Evolutionary conservation across 2,797 vertebrate species (phyloP), one percentile per base, ranked within the genome.

Genomic region (Onychomys torridus): DNA sequence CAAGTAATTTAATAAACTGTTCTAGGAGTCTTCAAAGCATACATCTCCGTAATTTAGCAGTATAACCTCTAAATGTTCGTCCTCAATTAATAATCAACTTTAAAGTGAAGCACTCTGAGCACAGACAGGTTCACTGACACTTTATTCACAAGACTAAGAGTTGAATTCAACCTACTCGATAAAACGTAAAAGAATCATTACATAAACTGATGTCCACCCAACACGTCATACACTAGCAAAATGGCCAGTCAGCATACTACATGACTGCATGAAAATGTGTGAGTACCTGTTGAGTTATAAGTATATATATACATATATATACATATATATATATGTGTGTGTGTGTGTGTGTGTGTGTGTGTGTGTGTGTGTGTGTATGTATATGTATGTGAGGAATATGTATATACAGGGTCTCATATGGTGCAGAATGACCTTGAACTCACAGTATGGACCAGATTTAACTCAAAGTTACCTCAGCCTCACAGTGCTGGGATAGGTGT

Each of bases 41-140:
- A 6, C 32, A 78, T 40, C 13, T 8, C 29, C 2, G 92, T 76
- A 16, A 79, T 19, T 34, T 40, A 85, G 52, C 7, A 94, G 43
- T 65, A 76, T 43, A 63, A 23, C 52, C 81, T 90, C 46, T 89
- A 90, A 73, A n/a, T 78, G 71, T 12, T 10, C 12, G 21, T 32
- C 37, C 32, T 89, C 73, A 89, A 63, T 92, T 95, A 97, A 92
- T 82, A 76, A 82, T 61, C 3, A 77, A 76, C 61, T 86, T 73
- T 79, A 34, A 90, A 92, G 94, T 49, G 61, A 86, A 95, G 55
- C 84, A 78, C 87, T 89, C 49, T 61, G 46, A 94, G 40, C 17
- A 57, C 23, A 94, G 57, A 84, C 78, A 91, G 73, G 29, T 81
- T 81, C 29, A 73, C 32, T 73, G 65, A 89, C 17, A 43, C 32